A percentile compares a stretch with the other conserved stretches of the same genome.
Evolutionary conservation across 2,888 invertebrate genomes (phyloP).

Genomic region (Clusia tigrina): DNA sequence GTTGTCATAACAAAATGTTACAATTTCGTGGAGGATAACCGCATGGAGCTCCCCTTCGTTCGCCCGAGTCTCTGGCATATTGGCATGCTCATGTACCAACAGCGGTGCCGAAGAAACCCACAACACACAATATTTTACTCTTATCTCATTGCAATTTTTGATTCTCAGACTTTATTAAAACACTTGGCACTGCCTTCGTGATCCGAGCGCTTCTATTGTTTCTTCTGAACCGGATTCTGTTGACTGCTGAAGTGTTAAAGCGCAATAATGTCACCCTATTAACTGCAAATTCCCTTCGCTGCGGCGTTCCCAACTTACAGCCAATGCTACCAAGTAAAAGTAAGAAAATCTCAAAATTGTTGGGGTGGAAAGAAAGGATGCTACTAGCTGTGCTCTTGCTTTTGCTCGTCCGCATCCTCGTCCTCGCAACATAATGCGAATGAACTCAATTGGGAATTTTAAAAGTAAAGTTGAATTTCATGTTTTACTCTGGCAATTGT

Average conservation of each 20-base stretch:
- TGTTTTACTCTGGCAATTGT: conserved; percentile 62
- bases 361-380: conserved; percentile 11
- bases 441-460: conserved; percentile 58
- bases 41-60: conserved; percentile 11
- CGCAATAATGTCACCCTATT: conserved; percentile 60
- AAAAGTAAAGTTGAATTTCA: conserved; percentile 61
- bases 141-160: conserved; percentile 52
- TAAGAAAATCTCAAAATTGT: conserved; percentile 3
- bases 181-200: neutral
- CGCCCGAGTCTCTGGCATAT: neutral
- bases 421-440: conserved; percentile 53
- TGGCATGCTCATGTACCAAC: conserved; percentile 34
- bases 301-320: conserved; percentile 18
- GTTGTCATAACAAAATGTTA: conserved; percentile 48
- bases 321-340: conserved; percentile 18
- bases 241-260: conserved; percentile 58
- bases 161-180: conserved; percentile 39
- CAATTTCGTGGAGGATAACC: conserved; percentile 19
- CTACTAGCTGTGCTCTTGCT: neutral
- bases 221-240: conserved; percentile 33
- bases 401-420: conserved; percentile 18
- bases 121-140: conserved; percentile 52
- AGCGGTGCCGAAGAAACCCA: conserved; percentile 32
- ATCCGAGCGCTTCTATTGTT: conserved; percentile 17
- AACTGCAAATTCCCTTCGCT: conserved; percentile 36